Percentiles rank a stretch among this genome's conserved stretches.
phyloP scores from a whole-genome alignment of 2,797 vertebrate genomes.

The Cossypha niveicapilla region DNA sequence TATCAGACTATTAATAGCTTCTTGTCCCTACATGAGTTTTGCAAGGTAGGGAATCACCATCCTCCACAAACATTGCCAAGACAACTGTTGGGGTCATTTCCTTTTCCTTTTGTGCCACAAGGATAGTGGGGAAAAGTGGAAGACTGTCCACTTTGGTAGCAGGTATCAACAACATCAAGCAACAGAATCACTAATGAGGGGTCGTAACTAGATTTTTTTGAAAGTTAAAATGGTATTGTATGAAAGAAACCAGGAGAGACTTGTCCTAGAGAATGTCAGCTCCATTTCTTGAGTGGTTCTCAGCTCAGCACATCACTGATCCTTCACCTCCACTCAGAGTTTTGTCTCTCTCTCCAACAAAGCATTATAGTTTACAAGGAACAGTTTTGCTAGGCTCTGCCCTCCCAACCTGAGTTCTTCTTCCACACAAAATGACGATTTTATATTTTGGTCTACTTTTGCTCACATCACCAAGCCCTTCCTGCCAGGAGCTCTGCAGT shows the following conservation, averaged over 20 bases:
- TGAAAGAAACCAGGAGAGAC: background rate
- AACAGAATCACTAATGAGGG: background rate
- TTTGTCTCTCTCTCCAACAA: background rate
- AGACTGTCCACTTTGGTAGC: background rate
- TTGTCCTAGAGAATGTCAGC: background rate
- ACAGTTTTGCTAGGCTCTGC: background rate
- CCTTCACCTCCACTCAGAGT: accelerated
- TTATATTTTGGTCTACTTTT: background rate
- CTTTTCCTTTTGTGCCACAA: background rate
- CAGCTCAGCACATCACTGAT: accelerated
- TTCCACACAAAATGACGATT: background rate
- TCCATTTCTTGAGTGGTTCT: background rate
- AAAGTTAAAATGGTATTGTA: background rate
- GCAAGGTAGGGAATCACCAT: background rate
- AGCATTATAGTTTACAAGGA: background rate
- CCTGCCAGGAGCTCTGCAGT: background rate
- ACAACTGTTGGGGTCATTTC: background rate
- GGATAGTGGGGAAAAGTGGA: background rate
- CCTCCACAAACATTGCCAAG: background rate
- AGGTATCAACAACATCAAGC: background rate
- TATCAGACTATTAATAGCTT: background rate
- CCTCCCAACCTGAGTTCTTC: background rate
- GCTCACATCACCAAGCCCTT: background rate
- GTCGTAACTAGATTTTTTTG: background rate
- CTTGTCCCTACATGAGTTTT: background rate